Percentiles rank a stretch among this genome's conserved stretches.
phyloP scores from a whole-genome alignment of 2,113 vertebrate species.

The Rhegmatorhina hoffmannsi region DNA sequence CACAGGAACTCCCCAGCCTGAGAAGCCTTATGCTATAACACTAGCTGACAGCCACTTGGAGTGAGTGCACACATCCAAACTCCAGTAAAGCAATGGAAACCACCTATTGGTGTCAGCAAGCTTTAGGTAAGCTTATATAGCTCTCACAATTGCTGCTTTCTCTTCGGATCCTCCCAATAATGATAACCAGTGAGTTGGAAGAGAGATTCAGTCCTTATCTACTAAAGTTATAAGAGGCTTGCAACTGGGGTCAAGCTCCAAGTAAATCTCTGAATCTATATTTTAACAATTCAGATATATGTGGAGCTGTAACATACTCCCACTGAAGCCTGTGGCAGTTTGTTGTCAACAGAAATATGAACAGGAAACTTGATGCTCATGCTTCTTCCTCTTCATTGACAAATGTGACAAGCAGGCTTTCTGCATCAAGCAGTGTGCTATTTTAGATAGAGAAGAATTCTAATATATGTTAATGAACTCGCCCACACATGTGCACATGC shows the following conservation, averaged over 20 bases:
- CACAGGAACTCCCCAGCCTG: rapidly evolving
- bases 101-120: not conserved
- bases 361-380: not conserved
- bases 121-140: not conserved
- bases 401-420: conserved; percentile 3
- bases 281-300: conserved; percentile 5
- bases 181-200: not conserved
- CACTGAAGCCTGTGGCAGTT: not conserved
- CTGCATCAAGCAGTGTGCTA: not conserved
- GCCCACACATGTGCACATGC: not conserved
- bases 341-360: not conserved
- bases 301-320: not conserved
- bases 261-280: not conserved
- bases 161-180: not conserved
- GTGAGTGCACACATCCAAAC: not conserved
- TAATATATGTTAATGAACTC: conserved; percentile 31
- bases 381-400: conserved; percentile 51
- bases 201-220: not conserved
- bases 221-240: not conserved
- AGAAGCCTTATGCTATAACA: not conserved
- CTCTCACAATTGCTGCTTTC: not conserved
- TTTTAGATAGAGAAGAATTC: conserved; percentile 16
- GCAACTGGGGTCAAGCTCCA: not conserved
- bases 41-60: not conserved
- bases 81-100: not conserved